Evolutionary conservation across 1,140 invertebrate genomes (phyloP), one percentile per base, ranked within the genome.

Genomic region (Zaprionus tsacasi): DNA sequence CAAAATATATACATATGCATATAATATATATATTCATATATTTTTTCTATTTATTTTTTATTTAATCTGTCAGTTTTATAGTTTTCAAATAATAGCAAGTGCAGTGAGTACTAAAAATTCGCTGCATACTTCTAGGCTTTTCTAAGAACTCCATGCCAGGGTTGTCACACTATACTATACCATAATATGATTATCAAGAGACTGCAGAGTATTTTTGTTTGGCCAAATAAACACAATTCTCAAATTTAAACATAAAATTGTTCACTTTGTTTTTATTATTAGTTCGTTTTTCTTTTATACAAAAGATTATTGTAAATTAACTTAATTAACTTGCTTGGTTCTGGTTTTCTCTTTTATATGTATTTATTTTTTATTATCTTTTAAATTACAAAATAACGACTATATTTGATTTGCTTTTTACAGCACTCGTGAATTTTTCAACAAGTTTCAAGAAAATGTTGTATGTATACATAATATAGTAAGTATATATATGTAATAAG

Each of bases 381-480:
- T 81, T 87, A 87, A 86, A 87, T 86, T 86, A 87, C 76, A 89
- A 83, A 89, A 86, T 90, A 89, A 89, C 86, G 81, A 89, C 86
- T 89, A 89, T 89, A 79, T 86, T 89, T 90, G 81, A 89, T 90
- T 81, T 85, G 85, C 85, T 85, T 87, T 65, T 83, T 81, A 85
- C 81, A 85, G 81, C 81, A 81, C 78, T 79, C 81, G 72, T 61
- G 68, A 79, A 85, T 76, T 76, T 79, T 68, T 83, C 78, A 82
- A 83, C 79, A 83, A 78, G 76, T 69, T 80, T 78, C n/a, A n/a
- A 27, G 65, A 82, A 80, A 64, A 63, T 64, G 27, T 30, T 10
- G n/a, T 68, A 73, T 57, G 17, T 81, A 54, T 73, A 65, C 56
- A 35, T 60, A 66, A 48, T 48, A 48, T 48, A 48, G 15, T 48